Evolutionary conservation across 2,888 invertebrate species (phyloP).

Genomic region (Aelia acuminata): DNA sequence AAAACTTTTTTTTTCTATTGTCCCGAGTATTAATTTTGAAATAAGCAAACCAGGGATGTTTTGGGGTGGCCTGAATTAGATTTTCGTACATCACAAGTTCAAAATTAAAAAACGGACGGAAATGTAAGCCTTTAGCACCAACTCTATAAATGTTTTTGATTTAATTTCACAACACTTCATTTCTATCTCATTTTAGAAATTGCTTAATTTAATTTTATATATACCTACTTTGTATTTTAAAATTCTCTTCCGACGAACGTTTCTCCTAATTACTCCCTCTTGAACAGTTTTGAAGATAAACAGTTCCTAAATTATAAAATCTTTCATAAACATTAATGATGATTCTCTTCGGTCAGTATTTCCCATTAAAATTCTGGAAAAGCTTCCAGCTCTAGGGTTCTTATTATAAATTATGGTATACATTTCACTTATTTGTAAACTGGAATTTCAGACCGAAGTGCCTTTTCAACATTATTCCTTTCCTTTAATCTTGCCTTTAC

Average conservation of each 20-base stretch:
- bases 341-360: not conserved
- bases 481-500: conserved; percentile 23
- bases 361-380: not conserved
- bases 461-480: not conserved
- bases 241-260: not conserved
- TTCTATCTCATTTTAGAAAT: no score
- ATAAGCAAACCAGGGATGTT: no score
- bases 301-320: not conserved
- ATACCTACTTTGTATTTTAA: not conserved
- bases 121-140: no score
- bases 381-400: not conserved
- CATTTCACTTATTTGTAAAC: conserved; percentile 12
- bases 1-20: no score
- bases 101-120: no score
- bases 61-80: no score
- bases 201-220: not conserved
- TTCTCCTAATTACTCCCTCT: not conserved
- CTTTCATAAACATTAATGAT: conserved; percentile 4
- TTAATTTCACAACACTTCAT: no score
- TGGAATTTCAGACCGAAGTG: not conserved
- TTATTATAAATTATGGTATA: not conserved
- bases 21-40: no score
- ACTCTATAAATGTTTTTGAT: no score
- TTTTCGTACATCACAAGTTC: no score
- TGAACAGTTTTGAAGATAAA: not conserved